Percentiles rank a stretch among this genome's conserved stretches.
These are phyloP conservation scores for Lissonota sp. DNA, from an alignment of 2,888 invertebrate species.

Conservation along the genomic window DNA sequence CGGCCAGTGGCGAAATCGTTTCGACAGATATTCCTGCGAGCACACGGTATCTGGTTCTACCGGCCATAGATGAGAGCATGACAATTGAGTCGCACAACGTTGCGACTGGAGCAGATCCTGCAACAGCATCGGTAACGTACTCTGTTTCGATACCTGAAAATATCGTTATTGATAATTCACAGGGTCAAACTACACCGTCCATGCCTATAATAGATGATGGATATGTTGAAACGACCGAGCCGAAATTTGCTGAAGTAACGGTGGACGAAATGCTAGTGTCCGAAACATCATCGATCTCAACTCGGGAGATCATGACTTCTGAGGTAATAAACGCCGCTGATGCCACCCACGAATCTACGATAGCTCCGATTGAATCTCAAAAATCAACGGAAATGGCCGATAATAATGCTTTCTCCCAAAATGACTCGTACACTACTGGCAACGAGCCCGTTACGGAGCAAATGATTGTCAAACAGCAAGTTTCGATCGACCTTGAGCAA, in stretches of 20 bases:
- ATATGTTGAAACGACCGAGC: conserved; percentile 72
- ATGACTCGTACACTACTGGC: conserved; percentile 13
- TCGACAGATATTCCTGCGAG: conserved; percentile 71
- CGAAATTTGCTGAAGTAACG: conserved; percentile 72
- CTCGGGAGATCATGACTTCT: neutral
- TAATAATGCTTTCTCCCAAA: neutral
- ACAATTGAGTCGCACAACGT: conserved; percentile 68
- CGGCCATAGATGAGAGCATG: conserved; percentile 73
- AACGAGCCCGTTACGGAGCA: neutral
- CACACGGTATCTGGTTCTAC: conserved; percentile 75
- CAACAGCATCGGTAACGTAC: conserved; percentile 72
- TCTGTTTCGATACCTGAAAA: conserved; percentile 78
- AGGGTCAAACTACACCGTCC: conserved; percentile 79
- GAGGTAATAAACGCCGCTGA: neutral
- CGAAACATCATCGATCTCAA: conserved; percentile 64
- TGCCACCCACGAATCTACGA: neutral
- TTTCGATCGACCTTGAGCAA: conserved; percentile 44
- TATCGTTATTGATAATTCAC: conserved; percentile 72
- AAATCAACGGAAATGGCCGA: conserved; percentile 29
- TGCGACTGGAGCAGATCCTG: conserved; percentile 65
- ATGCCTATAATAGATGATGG: conserved; percentile 82
- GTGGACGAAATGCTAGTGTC: conserved; percentile 76
- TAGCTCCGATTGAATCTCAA: conserved; percentile 52
- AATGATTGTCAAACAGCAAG: conserved; percentile 25
- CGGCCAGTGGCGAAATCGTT: conserved; percentile 61